A percentile compares a stretch with the other conserved stretches of the same genome.
phyloP scores from a whole-genome alignment of 2,797 vertebrate species.

The Liasis olivaceus region DNA sequence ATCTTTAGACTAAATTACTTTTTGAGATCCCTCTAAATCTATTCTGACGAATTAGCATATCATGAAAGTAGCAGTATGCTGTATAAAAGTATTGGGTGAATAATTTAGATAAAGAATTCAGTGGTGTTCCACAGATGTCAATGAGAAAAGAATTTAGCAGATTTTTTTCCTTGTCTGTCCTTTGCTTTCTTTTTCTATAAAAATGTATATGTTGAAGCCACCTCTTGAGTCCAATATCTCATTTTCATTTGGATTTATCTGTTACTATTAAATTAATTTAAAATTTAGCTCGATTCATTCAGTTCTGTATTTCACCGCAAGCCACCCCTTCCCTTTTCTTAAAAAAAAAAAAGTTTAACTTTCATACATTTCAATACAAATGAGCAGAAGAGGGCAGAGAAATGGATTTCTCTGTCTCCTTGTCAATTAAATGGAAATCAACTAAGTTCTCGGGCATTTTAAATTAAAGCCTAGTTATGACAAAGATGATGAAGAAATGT shows the following conservation, averaged over 20 bases:
- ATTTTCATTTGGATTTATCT: constrained; percentile 31
- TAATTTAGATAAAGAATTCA: not conserved
- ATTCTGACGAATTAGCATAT: not conserved
- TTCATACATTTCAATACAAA: constrained; percentile 21
- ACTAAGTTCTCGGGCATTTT: constrained; percentile 25
- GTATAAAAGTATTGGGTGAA: constrained; percentile 17
- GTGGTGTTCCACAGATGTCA: not conserved
- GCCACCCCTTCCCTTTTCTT: not conserved
- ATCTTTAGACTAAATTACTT: not conserved
- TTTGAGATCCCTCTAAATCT: not conserved
- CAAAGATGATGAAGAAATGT: constrained; percentile 19
- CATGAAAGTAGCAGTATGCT: constrained; percentile 6
- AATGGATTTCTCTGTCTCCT: not conserved
- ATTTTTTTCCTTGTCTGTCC: not conserved
- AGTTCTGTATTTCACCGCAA: constrained; percentile 20
- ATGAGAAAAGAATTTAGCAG: not conserved
- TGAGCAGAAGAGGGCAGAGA: not conserved
- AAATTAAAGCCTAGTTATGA: constrained; percentile 10
- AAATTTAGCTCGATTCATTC: constrained; percentile 41
- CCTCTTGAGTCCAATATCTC: constrained; percentile 9
- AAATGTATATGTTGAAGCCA: not conserved
- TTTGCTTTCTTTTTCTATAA: not conserved
- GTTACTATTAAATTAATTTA: constrained; percentile 51
- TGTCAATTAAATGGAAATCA: constrained; percentile 25
- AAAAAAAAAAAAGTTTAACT: constrained; percentile 14